Base-by-base conservation (phyloP, 2,113 vertebrate species). In the Theropithecus gelada region DNA sequence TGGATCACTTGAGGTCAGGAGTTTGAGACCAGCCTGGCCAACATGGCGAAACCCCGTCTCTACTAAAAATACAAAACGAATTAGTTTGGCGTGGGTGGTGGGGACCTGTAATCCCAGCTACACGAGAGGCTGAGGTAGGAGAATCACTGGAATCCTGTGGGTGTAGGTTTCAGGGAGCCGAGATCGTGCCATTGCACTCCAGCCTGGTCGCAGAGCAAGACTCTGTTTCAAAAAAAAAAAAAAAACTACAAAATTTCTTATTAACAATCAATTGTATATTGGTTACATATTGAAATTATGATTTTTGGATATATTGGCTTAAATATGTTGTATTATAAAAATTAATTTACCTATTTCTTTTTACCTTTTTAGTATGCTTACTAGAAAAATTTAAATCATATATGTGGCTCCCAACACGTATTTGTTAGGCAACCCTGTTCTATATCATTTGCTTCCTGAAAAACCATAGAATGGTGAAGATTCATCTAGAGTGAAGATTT, bases 221-320 rank as follows among this genome's bases (percentile, higher is more conserved):
- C 52, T 20, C 52, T 50, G 48, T 50, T 3, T 50, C 48, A 50
- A 52, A 18, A 20, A 55, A 64, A 76, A 72, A 57, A 76, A 57
- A 94, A 30, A 50, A 7, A 30, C 27, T 35, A 2, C 40, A 57
- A 92, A 93, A 30, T 61, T 76, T 64, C 40, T 73, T 86, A 30
- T 57, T 85, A 89, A 48, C 85, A 88, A 84, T 81, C 88, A 88
- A 80, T 81, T 90, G 75, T 86, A 76, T 64, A 17, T 81, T 75
- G 22, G 59, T 52, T 79, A 20, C 61, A 20, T 91, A 8, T 93
- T 81, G 35, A 73, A 48, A 90, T 52, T 50, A 52, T 22, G 57
- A 57, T 76, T 30, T 90, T 95, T 81, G 30, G 48, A 59, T 88
- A 75, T 57, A 84, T 76, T 96, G 20, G 12, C 1, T 55, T 85